A percentile compares a stretch with the other conserved stretches of the same genome.
These are phyloP conservation scores for Acanthis flammea DNA, from an alignment of 2,797 vertebrate species.

Conservation along the genomic window DNA sequence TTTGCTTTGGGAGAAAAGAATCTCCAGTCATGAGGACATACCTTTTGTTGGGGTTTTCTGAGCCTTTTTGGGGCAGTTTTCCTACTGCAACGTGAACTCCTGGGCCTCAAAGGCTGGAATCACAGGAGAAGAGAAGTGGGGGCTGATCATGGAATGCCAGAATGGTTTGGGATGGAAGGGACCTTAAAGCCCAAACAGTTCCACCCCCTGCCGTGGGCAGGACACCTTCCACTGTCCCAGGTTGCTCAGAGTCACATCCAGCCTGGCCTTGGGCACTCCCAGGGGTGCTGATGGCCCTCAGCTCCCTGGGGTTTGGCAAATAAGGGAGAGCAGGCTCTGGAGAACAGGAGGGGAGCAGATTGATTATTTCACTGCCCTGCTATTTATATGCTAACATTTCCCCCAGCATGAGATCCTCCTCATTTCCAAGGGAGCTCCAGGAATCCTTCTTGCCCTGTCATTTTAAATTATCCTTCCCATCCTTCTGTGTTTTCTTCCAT, in stretches of 20 bases:
- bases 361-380: constrained; percentile 10
- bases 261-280: neutral
- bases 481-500: neutral
- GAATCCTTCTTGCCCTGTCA: constrained; percentile 12
- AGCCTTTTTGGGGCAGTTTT: neutral
- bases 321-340: neutral
- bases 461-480: constrained; percentile 19
- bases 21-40: accelerated
- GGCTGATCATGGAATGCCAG: neutral
- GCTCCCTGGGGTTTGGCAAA: neutral
- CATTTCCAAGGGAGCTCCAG: constrained; percentile 38
- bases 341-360: neutral
- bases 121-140: neutral
- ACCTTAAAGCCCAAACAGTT: neutral
- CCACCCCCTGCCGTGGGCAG: neutral
- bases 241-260: neutral
- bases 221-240: neutral
- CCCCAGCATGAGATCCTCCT: constrained; percentile 19
- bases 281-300: neutral
- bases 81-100: neutral
- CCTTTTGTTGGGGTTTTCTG: neutral
- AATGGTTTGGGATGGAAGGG: neutral
- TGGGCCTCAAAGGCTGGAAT: neutral
- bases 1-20: neutral
- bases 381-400: neutral